Conservation (phyloP, 2,888 invertebrate genomes). For the Coecobrya sp. region DNA sequence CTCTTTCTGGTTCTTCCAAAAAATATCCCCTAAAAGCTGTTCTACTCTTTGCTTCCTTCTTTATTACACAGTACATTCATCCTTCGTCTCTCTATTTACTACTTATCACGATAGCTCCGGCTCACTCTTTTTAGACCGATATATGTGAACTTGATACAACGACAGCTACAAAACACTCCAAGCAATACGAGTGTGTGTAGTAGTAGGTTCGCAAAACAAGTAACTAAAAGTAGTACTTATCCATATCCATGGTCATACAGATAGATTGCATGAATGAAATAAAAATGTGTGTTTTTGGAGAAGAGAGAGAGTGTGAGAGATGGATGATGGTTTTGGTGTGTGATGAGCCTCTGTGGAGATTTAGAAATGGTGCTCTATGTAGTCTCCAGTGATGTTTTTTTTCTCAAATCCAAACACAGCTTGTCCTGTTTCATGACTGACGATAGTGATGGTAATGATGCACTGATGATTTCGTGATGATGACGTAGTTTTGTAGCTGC, state of each 20-base stretch:
- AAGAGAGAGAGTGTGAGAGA: constrained; percentile 40
- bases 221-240: not conserved
- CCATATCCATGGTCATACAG: not conserved
- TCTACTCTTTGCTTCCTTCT: not conserved
- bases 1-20: not conserved
- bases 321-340: constrained; percentile 70
- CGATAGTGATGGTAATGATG: constrained; percentile 78
- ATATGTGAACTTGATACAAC: not conserved
- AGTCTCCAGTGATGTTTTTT: constrained; percentile 62
- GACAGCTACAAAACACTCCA: not conserved
- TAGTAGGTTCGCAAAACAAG: constrained; percentile 3
- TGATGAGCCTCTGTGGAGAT: constrained; percentile 76
- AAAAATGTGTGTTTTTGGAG: constrained; percentile 29
- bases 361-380: constrained; percentile 50
- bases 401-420: constrained; percentile 38
- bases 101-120: not conserved
- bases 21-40: not conserved
- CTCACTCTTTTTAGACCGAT: too few species aligned
- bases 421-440: constrained; percentile 54
- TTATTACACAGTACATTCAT: not conserved
- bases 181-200: not conserved
- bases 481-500: constrained; percentile 67
- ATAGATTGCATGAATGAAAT: constrained; percentile 27
- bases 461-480: constrained; percentile 79
- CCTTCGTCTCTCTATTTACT: not conserved